phyloP scores from a whole-genome alignment of 2,888 invertebrate species.

The Scaptodrosophila latifasciaeformis region DNA sequence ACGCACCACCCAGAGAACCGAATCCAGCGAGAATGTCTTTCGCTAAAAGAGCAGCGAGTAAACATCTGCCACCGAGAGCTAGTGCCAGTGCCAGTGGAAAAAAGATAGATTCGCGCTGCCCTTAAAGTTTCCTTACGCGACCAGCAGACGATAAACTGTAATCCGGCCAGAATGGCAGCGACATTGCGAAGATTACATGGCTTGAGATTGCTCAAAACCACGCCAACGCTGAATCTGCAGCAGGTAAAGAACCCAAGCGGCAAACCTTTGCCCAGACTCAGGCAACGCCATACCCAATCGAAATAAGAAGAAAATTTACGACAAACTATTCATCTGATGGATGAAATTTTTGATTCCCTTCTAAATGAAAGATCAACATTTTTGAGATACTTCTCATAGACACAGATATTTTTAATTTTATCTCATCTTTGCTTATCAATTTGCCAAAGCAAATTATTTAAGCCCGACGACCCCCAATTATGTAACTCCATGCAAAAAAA shows the following conservation, averaged over 20 bases:
- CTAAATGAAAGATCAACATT: too few species aligned
- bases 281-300: too few species aligned
- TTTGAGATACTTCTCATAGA: too few species aligned
- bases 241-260: constrained; percentile 77
- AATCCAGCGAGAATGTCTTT: too few species aligned
- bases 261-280: neutral
- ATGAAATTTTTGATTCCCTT: too few species aligned
- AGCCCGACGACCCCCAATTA: constrained; percentile 54
- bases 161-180: constrained; percentile 87
- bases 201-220: constrained; percentile 87
- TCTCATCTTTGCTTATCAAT: too few species aligned
- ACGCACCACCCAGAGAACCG: too few species aligned
- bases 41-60: constrained; percentile 34
- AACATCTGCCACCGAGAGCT: constrained; percentile 50
- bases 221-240: constrained; percentile 80
- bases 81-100: constrained; percentile 51
- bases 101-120: constrained; percentile 59
- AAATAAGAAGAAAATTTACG: too few species aligned
- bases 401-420: too few species aligned
- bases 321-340: too few species aligned
- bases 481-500: constrained; percentile 60
- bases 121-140: constrained; percentile 58
- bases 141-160: constrained; percentile 70
- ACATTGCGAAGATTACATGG: constrained; percentile 90
- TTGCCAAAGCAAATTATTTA: constrained; percentile 9